Evolutionary conservation across 2,888 invertebrate genomes (phyloP).

Genomic region (Melitaea athalia): DNA sequence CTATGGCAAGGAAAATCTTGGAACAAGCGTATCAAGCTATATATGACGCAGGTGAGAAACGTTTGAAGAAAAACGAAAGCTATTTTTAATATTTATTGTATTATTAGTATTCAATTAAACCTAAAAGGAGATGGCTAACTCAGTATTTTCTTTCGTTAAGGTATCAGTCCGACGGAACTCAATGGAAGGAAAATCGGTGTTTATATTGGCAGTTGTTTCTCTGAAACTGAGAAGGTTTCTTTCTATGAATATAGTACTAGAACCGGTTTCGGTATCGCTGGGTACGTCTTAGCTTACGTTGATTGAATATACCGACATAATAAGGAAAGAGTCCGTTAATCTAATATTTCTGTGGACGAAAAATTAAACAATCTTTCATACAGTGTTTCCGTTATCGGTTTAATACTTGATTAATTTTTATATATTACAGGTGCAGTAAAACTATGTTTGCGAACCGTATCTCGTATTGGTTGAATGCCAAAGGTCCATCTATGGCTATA

Average conservation of each 20-base stretch:
- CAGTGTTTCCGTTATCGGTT: too few relatives aligned
- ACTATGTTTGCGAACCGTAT: constrained; percentile 69
- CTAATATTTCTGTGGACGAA: too few relatives aligned
- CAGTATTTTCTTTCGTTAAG: constrained; percentile 47
- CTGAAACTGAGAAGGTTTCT: constrained; percentile 83
- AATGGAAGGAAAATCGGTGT: constrained; percentile 80
- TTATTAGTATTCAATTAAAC: not conserved
- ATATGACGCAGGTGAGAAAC: constrained; percentile 84
- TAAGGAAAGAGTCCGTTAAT: not conserved
- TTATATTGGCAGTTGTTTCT: constrained; percentile 73
- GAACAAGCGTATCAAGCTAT: constrained; percentile 88
- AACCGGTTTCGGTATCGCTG: constrained; percentile 58
- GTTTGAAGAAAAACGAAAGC: not conserved
- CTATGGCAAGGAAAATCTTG: constrained; percentile 85
- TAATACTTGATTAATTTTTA: not conserved
- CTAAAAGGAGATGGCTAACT: not conserved
- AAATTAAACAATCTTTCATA: too few relatives aligned
- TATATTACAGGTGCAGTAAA: constrained; percentile 54
- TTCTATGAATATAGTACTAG: constrained; percentile 49
- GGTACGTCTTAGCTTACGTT: constrained; percentile 46
- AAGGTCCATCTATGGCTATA: constrained; percentile 63
- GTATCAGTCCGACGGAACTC: constrained; percentile 81
- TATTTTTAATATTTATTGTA: not conserved
- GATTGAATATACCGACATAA: not conserved
- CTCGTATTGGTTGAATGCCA: constrained; percentile 69